Conservation (phyloP, 2,888 invertebrate genomes). For the Chrysolina haemoptera region DNA sequence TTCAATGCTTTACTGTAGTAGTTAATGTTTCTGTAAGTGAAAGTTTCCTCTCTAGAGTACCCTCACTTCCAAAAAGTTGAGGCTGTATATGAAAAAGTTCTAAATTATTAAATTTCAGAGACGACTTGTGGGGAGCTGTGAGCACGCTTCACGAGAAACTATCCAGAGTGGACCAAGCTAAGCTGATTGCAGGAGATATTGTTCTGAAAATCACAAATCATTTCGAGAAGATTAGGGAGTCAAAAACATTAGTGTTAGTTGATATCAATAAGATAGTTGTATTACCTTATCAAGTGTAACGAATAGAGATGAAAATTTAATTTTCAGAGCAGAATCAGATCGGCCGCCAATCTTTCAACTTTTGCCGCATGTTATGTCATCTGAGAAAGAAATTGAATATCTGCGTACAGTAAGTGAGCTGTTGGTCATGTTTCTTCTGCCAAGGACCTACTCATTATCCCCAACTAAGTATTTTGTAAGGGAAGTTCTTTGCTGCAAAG, state of each 20-base stretch:
- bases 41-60: no score
- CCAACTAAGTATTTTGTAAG: slow-evolving; percentile 85
- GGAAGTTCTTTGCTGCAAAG: slow-evolving; percentile 88
- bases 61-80: no score
- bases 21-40: no score
- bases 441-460: slow-evolving; percentile 84
- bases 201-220: slow-evolving; percentile 86
- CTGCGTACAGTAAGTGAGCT: slow-evolving; percentile 87
- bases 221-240: slow-evolving; percentile 87
- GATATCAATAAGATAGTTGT: slow-evolving; percentile 9
- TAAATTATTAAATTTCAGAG: slow-evolving; percentile 70
- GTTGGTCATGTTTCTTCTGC: slow-evolving; percentile 85
- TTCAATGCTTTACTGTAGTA: no score
- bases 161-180: slow-evolving; percentile 84
- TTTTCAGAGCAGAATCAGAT: slow-evolving; percentile 75
- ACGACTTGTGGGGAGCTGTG: slow-evolving; percentile 87
- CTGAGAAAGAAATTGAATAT: slow-evolving; percentile 85
- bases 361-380: slow-evolving; percentile 81
- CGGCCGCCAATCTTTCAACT: slow-evolving; percentile 80
- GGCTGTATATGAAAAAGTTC: not conserved
- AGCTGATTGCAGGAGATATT: slow-evolving; percentile 87
- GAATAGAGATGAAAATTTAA: not conserved
- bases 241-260: slow-evolving; percentile 83
- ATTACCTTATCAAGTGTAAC: not conserved
- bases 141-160: slow-evolving; percentile 83